phyloP scores from a whole-genome alignment of 2,888 invertebrate genomes.

The Himalopsyche japonica region DNA sequence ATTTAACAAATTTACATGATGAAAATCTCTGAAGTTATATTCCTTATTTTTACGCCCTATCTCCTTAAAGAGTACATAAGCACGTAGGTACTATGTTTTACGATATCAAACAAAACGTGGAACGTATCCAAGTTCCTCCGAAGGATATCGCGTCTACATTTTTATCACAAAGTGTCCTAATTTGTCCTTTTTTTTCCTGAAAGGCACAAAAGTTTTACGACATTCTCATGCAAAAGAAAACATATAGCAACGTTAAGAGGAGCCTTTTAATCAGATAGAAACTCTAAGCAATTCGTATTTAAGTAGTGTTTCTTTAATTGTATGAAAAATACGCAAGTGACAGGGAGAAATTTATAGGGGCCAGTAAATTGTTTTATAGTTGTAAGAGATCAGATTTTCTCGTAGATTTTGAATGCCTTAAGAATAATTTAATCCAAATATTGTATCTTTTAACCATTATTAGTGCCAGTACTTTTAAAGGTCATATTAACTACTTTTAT shows the following conservation, averaged over 20 bases:
- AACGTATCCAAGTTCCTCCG: slow-evolving; percentile 21
- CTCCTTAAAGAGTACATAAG: background rate
- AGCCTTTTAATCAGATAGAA: background rate
- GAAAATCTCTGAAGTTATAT: no score
- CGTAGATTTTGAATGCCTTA: no score
- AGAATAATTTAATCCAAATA: no score
- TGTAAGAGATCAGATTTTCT: no score
- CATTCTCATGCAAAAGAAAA: background rate
- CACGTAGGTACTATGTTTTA: background rate
- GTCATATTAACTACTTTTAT: no score
- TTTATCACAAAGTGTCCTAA: slow-evolving; percentile 24
- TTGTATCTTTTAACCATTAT: no score
- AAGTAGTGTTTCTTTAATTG: background rate
- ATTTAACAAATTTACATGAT: no score
- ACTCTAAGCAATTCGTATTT: background rate
- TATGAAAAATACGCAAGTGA: background rate
- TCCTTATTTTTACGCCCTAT: background rate
- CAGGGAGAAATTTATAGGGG: background rate
- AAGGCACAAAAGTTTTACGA: background rate
- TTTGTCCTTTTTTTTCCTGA: slow-evolving; percentile 9
- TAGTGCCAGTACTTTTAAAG: no score
- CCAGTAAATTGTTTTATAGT: background rate
- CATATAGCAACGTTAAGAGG: background rate
- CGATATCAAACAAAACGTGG: slow-evolving; percentile 18
- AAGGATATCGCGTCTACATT: slow-evolving; percentile 14